Conservation (phyloP, 2,113 vertebrate genomes). For the Agapornis roseicollis region DNA sequence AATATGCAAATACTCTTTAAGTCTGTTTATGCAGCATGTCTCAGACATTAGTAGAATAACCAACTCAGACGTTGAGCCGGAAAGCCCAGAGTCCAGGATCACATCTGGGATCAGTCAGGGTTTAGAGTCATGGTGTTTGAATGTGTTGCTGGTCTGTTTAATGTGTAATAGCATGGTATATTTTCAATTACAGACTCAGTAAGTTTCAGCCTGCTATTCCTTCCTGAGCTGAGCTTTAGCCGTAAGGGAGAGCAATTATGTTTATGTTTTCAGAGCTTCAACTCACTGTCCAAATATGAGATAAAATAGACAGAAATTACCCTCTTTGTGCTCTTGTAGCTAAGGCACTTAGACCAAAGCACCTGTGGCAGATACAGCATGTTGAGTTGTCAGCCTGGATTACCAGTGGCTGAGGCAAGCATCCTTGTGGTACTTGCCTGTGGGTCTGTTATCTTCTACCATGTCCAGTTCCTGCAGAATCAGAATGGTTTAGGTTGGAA, state of each 20-base stretch:
- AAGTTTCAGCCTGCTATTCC: background rate
- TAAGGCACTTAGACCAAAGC: background rate
- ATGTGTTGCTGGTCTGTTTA: background rate
- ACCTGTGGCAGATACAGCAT: fast-evolving
- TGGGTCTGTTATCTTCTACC: fast-evolving
- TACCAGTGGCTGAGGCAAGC: background rate
- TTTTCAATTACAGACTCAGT: background rate
- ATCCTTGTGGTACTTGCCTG: background rate
- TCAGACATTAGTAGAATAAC: background rate
- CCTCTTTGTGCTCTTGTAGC: background rate
- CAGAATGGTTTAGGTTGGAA: background rate
- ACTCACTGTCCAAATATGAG: background rate
- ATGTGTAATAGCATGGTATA: background rate
- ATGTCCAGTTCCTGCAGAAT: fast-evolving
- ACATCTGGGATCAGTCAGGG: background rate
- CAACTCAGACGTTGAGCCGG: background rate
- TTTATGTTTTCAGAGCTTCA: background rate
- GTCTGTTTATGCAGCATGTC: background rate
- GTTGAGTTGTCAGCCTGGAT: background rate
- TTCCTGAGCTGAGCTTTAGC: background rate
- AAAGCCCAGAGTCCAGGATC: background rate
- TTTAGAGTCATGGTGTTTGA: background rate
- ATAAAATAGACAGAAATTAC: background rate
- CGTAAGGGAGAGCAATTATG: background rate
- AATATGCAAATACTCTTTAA: background rate